These are phyloP conservation scores for Nylanderia fulva DNA, from an alignment of 1,140 invertebrate genomes.

Conservation along the genomic window DNA sequence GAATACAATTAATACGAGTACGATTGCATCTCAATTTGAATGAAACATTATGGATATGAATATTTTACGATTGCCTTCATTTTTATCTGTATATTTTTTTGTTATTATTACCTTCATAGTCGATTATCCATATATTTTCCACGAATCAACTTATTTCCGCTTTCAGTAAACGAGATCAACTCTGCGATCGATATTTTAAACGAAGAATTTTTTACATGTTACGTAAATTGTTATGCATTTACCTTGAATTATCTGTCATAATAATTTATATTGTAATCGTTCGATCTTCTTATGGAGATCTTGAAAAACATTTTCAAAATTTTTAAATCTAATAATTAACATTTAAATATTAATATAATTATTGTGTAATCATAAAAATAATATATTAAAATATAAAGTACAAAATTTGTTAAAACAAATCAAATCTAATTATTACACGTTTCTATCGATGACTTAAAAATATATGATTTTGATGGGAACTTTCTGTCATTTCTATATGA, in stretches of 20 bases:
- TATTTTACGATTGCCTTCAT: slow-evolving; percentile 9
- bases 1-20: neutral
- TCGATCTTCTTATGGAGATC: slow-evolving; percentile 10
- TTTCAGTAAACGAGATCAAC: slow-evolving; percentile 41
- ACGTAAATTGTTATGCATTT: slow-evolving; percentile 50
- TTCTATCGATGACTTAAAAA: neutral
- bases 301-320: neutral
- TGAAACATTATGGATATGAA: slow-evolving; percentile 11
- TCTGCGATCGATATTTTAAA: slow-evolving; percentile 35
- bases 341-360: neutral
- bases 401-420: neutral
- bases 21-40: neutral
- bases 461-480: neutral
- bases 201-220: slow-evolving; percentile 63
- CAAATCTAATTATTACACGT: neutral
- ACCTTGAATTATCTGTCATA: slow-evolving; percentile 18
- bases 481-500: neutral
- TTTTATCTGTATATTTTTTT: slow-evolving; percentile 25
- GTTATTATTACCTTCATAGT: slow-evolving; percentile 42
- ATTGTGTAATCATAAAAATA: neutral
- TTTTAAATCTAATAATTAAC: neutral
- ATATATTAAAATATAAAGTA: neutral
- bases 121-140: slow-evolving; percentile 42
- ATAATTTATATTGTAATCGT: slow-evolving; percentile 49
- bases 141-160: slow-evolving; percentile 22